Evolutionary conservation across 2,888 invertebrate species (phyloP).

Genomic region (Tuta absoluta): DNA sequence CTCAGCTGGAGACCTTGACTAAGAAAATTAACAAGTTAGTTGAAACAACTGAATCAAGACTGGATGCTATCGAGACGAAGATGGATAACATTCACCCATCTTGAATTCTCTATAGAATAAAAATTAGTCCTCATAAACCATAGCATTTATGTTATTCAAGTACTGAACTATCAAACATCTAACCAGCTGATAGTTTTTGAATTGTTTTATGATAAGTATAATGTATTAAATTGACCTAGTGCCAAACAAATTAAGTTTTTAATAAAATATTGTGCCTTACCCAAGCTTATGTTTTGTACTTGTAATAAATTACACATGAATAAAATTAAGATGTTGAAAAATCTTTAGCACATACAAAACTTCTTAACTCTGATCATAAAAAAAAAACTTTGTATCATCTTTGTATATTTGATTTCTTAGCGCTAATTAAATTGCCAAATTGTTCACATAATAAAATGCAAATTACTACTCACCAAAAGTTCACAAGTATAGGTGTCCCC

Average conservation of each 20-base stretch:
- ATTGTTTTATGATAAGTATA: not conserved
- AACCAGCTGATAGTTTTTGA: not conserved
- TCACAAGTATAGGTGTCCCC: slow-evolving; percentile 84
- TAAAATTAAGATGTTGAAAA: too few species aligned
- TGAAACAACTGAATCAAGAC: slow-evolving; percentile 58
- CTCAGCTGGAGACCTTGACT: slow-evolving; percentile 63
- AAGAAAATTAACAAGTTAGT: slow-evolving; percentile 68
- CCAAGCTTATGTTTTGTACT: not conserved
- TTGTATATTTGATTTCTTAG: too few species aligned
- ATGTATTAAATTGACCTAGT: not conserved
- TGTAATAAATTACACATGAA: too few species aligned
- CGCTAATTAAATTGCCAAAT: too few species aligned
- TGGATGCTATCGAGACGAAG: slow-evolving; percentile 61
- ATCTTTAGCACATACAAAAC: too few species aligned
- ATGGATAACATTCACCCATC: slow-evolving; percentile 50
- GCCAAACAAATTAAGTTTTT: not conserved
- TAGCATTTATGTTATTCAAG: not conserved
- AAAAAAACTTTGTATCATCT: too few species aligned
- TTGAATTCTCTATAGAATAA: slow-evolving; percentile 36
- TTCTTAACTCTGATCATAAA: too few species aligned
- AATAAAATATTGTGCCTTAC: slow-evolving; percentile 5
- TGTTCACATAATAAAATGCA: too few species aligned
- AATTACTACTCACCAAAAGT: slow-evolving; percentile 86
- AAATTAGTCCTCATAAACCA: too few species aligned
- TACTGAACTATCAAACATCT: not conserved